Evolutionary conservation across 2,888 invertebrate species (phyloP).

Genomic region (Drosophila borborema): DNA sequence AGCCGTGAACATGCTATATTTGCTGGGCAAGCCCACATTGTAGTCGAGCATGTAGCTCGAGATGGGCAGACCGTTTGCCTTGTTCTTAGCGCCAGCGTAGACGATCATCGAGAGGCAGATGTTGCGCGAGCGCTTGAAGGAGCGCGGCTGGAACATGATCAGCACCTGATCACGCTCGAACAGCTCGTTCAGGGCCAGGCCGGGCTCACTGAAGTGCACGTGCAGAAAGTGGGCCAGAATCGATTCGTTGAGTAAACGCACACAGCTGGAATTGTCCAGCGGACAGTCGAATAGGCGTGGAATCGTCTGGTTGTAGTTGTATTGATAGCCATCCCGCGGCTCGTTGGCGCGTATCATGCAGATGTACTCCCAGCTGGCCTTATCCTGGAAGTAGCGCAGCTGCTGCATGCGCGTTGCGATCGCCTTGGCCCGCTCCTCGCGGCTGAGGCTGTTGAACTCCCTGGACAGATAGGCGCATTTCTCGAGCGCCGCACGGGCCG

Average conservation of each 20-base stretch:
- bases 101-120: conserved; percentile 48
- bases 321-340: accelerated
- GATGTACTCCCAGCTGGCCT: not conserved
- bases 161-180: conserved; percentile 34
- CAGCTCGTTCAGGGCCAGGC: conserved; percentile 28
- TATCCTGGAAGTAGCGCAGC: conserved; percentile 30
- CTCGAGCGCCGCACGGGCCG: not conserved
- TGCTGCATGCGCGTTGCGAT: conserved; percentile 20
- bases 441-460: conserved; percentile 14
- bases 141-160: conserved; percentile 36
- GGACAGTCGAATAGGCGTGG: conserved; percentile 30
- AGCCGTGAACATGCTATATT: not conserved
- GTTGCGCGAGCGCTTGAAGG: conserved; percentile 28
- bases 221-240: conserved; percentile 43
- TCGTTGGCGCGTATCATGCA: not conserved
- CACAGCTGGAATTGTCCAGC: conserved; percentile 11
- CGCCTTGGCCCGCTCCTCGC: not conserved
- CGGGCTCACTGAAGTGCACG: conserved; percentile 16
- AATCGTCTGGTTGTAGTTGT: accelerated
- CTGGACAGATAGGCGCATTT: not conserved
- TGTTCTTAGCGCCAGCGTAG: conserved; percentile 15
- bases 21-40: conserved; percentile 12
- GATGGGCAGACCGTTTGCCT: not conserved
- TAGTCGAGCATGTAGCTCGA: conserved; percentile 3
- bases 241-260: conserved; percentile 1